Base-by-base conservation (phyloP, 2,888 invertebrate genomes). In the Carcina quercana region DNA sequence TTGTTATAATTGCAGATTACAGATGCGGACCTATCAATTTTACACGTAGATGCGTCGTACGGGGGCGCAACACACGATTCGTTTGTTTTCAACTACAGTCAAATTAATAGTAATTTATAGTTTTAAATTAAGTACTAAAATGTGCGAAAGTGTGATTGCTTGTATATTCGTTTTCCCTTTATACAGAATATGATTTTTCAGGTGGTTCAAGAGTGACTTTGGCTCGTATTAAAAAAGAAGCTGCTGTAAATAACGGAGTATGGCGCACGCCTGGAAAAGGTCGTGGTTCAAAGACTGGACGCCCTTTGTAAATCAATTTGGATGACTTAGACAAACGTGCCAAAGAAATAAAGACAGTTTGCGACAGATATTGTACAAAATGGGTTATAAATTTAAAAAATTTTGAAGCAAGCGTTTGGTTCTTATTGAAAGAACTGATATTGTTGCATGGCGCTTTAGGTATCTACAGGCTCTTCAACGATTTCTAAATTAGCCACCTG, bases 241-340 rank as follows among this genome's bases (percentile, higher is more conserved):
- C 25, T 25, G 2, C 13, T 5, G 11, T 25, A 13, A 25, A 25
- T 25, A 25, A 25, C 13, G 25, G 13, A 13, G 25, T 3, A 3
- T 25, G 25, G 25, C 25, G 25, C 13, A 25, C 25, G 13, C 13
- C 25, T 25, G 25, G 25, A 6, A 25, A 25, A 25, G 25, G 15
- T 11, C 24, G 24, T 24, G 24, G 24, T 24, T 24, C 24, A 24
- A 24, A 24, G 24, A 24, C 11, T 24, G 24, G 13, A 25, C 25
- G 25, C 13, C 25, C 25, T 25, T 13, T 25, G 13, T 13, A 25
- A 25, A 13, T 25, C 11, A 13, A 25, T 25, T 25, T 25, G 13
- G 25, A 25, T 25, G 25, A 25, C 25, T 25, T 25, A 1, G 25
- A 25, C 13, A 25, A 13, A 25, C 13, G 25, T 25, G 25, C n/a